Evolutionary conservation across 2,888 invertebrate species (phyloP).

Genomic region (Agrotis ipsilon): DNA sequence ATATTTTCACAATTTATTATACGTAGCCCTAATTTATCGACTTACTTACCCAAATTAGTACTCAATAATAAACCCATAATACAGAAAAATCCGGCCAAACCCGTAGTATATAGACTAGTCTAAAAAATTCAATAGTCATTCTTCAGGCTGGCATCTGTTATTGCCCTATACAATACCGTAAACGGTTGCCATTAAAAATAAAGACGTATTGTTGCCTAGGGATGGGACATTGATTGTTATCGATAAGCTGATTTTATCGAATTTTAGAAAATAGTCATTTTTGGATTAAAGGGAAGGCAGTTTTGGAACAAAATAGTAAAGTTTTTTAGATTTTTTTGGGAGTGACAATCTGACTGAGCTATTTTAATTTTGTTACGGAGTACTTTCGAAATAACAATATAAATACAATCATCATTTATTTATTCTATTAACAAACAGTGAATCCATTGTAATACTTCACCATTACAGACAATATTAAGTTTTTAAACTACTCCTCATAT

Average conservation of each 20-base stretch:
- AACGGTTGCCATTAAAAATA: conserved; percentile 69
- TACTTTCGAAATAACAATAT: background rate
- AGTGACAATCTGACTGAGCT: background rate
- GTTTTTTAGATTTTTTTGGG: no score
- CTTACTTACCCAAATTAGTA: conserved; percentile 44
- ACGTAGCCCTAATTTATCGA: conserved; percentile 47
- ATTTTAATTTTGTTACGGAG: no score
- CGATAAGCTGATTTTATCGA: conserved; percentile 36
- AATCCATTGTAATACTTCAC: no score
- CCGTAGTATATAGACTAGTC: conserved; percentile 24
- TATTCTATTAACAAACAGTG: no score
- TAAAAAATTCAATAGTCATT: conserved; percentile 56
- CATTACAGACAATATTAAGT: no score
- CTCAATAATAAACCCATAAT: conserved; percentile 35
- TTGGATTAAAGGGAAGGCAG: background rate
- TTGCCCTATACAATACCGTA: conserved; percentile 63
- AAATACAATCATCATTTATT: no score
- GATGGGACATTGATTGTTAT: conserved; percentile 54
- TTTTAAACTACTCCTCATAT: no score
- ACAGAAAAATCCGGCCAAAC: conserved; percentile 44
- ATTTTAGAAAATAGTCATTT: conserved; percentile 23
- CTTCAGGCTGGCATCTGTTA: conserved; percentile 62
- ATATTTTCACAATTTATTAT: conserved; percentile 34
- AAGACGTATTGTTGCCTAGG: conserved; percentile 68
- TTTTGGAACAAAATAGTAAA: background rate